phyloP scores from a whole-genome alignment of 2,797 vertebrate genomes.

The Emydoidea blandingii region DNA sequence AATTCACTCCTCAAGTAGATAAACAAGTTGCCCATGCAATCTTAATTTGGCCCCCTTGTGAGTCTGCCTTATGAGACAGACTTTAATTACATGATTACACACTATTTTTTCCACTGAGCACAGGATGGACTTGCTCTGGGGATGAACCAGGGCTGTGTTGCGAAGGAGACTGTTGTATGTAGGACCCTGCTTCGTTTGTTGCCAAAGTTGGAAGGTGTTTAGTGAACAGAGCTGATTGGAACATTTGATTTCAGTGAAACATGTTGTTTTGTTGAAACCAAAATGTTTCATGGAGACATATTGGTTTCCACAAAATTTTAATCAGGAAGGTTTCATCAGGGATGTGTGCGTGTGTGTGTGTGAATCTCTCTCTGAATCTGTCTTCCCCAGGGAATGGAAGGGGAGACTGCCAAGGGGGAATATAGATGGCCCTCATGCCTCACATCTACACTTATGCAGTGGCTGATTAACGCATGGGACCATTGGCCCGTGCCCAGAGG shows the following conservation, averaged over 20 bases:
- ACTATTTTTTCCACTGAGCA: background rate
- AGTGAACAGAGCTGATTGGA: background rate
- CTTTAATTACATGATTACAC: background rate
- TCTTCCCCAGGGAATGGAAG: background rate
- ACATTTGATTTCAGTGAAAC: background rate
- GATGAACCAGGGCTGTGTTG: background rate
- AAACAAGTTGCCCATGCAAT: background rate
- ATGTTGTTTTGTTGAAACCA: background rate
- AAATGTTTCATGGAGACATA: background rate
- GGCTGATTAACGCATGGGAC: no score
- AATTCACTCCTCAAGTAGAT: background rate
- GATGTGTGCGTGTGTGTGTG: background rate
- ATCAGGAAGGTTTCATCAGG: background rate
- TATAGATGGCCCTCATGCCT: background rate
- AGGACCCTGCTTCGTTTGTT: background rate
- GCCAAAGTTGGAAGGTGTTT: background rate
- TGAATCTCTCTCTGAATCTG: background rate
- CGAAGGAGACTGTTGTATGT: background rate
- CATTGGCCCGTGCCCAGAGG: no score
- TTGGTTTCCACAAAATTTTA: background rate
- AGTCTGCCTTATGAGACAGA: background rate
- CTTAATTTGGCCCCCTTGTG: background rate
- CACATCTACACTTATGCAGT: background rate
- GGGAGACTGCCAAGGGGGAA: background rate
- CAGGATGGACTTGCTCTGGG: background rate